A percentile compares a stretch with the other conserved stretches of the same genome.
phyloP scores from a whole-genome alignment of 2,113 vertebrate genomes.

The Zosterops pallidus region DNA sequence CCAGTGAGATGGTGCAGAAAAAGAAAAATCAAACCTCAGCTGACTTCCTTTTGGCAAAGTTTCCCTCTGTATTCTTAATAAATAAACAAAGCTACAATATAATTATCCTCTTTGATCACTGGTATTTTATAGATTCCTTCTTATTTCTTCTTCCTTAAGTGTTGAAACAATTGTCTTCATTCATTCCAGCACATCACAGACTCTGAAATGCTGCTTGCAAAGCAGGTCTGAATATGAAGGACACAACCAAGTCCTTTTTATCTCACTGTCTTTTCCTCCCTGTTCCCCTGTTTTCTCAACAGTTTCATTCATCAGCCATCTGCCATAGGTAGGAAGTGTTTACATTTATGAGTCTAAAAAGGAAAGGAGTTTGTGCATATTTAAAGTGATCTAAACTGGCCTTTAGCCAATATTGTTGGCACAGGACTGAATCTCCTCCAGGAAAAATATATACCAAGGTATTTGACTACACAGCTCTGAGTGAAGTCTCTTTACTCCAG shows the following conservation, averaged over 20 bases:
- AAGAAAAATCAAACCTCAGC: not conserved
- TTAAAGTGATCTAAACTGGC: constrained; percentile 42
- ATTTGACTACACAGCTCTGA: constrained; percentile 52
- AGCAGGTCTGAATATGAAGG: not conserved
- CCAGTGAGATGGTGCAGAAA: not conserved
- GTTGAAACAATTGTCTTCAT: not conserved
- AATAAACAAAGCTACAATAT: not conserved
- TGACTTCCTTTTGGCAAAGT: not conserved
- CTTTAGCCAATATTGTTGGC: constrained; percentile 31
- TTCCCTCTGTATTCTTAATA: not conserved
- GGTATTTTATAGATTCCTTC: not conserved
- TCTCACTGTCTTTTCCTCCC: not conserved
- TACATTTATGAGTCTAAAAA: not conserved
- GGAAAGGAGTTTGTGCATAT: not conserved
- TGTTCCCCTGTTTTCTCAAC: not conserved
- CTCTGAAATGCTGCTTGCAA: not conserved
- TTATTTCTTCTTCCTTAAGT: not conserved
- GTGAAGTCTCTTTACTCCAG: not conserved
- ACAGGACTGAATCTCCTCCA: constrained; percentile 15
- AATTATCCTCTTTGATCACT: not conserved
- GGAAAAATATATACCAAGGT: constrained; percentile 7
- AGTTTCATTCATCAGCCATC: not conserved
- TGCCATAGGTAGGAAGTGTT: not conserved
- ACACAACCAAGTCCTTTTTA: not conserved
- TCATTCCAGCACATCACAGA: not conserved